These are phyloP conservation scores for Mycetomoellerius zeteki DNA, from an alignment of 1,140 invertebrate genomes.

Conservation along the genomic window DNA sequence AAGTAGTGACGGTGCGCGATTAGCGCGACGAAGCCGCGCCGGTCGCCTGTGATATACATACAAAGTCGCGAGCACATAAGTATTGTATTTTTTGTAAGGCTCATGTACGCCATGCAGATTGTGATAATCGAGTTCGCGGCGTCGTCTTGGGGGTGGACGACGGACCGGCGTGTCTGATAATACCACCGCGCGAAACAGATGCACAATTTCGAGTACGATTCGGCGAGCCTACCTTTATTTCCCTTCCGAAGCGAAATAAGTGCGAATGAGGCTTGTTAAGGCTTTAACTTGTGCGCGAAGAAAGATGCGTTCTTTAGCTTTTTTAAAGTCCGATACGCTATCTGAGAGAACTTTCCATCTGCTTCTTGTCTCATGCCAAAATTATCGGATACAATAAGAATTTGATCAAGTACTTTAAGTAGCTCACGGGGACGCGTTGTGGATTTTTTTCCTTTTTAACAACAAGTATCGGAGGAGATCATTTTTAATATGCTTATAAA, in stretches of 20 bases:
- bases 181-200: background rate
- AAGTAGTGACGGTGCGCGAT: constrained; percentile 21
- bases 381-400: constrained; percentile 9
- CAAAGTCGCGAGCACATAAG: constrained; percentile 80
- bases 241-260: background rate
- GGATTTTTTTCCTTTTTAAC: background rate
- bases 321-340: background rate
- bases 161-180: constrained; percentile 67
- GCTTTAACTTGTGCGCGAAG: background rate
- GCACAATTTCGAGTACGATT: constrained; percentile 6
- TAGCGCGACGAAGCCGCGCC: constrained; percentile 27
- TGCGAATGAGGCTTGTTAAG: constrained; percentile 26
- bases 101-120: constrained; percentile 82
- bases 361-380: constrained; percentile 1
- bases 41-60: constrained; percentile 73
- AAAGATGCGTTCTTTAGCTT: background rate
- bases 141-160: constrained; percentile 77
- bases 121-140: constrained; percentile 86
- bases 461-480: background rate
- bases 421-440: background rate
- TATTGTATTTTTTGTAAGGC: constrained; percentile 87
- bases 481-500: constrained; percentile 15
- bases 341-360: background rate
- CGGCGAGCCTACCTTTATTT: constrained; percentile 15
- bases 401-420: background rate